These are phyloP conservation scores for Elaeidobius kamerunicus DNA, from an alignment of 2,888 invertebrate genomes.

Conservation along the genomic window DNA sequence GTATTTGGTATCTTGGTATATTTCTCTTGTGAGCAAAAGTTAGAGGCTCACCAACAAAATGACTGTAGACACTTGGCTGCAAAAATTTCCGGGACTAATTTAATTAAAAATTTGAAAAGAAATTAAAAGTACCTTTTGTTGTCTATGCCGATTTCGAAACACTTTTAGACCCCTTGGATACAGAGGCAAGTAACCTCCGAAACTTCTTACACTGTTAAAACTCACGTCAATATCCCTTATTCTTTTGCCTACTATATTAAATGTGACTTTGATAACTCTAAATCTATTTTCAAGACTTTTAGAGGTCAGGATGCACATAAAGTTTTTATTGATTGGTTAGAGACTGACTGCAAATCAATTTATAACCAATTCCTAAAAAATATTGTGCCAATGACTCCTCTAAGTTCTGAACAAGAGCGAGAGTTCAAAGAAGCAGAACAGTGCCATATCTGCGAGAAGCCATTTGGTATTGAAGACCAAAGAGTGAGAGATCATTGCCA, in stretches of 20 bases:
- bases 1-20: neutral
- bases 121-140: constrained; percentile 4
- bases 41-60: neutral
- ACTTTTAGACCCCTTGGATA: neutral
- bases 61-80: neutral
- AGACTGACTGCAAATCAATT: neutral
- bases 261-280: neutral
- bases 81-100: neutral
- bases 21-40: neutral
- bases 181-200: constrained; percentile 2
- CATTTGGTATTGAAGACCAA: neutral
- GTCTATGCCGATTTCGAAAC: constrained; percentile 6
- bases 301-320: neutral
- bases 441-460: neutral
- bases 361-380: neutral
- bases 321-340: neutral
- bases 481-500: constrained; percentile 1
- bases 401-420: neutral
- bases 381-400: neutral
- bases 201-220: neutral
- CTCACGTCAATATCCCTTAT: neutral
- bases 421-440: neutral
- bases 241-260: constrained; percentile 2
- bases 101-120: constrained; percentile 1
- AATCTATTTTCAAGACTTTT: constrained; percentile 1